Evolutionary conservation across 2,888 invertebrate species (phyloP).

Genomic region (Torymus auratus): DNA sequence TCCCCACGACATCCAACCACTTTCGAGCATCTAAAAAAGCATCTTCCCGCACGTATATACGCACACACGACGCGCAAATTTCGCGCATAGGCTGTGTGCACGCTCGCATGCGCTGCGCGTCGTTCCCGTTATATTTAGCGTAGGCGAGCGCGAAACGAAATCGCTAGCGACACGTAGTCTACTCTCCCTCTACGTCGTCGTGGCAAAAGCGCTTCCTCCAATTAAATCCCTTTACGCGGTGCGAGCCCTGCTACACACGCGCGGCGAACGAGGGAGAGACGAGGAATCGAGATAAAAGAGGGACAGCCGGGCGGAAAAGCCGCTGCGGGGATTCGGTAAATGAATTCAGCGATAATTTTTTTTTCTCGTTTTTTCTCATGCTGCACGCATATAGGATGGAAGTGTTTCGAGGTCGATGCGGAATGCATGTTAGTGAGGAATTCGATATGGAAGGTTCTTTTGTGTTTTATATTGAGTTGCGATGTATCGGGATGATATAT

Average conservation of each 20-base stretch:
- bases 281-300: slow-evolving; percentile 1
- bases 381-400: background rate
- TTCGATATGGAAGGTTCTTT: too few relatives aligned
- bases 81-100: background rate
- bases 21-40: too few relatives aligned
- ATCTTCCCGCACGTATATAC: too few relatives aligned
- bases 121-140: slow-evolving; percentile 27
- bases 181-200: too few relatives aligned
- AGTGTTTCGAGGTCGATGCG: too few relatives aligned
- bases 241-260: too few relatives aligned
- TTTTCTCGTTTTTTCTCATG: background rate
- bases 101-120: background rate
- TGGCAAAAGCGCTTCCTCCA: slow-evolving; percentile 30
- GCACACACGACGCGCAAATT: background rate
- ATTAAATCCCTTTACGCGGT: slow-evolving; percentile 42
- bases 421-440: too few relatives aligned
- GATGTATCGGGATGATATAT: too few relatives aligned
- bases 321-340: slow-evolving; percentile 12
- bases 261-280: background rate
- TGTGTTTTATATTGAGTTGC: too few relatives aligned
- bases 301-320: background rate
- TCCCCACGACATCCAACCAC: too few relatives aligned
- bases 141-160: slow-evolving; percentile 2
- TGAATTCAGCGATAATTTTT: slow-evolving; percentile 23
- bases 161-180: background rate